Conservation (phyloP, 2,113 vertebrate genomes). For the Chaenocephalus aceratus region DNA sequence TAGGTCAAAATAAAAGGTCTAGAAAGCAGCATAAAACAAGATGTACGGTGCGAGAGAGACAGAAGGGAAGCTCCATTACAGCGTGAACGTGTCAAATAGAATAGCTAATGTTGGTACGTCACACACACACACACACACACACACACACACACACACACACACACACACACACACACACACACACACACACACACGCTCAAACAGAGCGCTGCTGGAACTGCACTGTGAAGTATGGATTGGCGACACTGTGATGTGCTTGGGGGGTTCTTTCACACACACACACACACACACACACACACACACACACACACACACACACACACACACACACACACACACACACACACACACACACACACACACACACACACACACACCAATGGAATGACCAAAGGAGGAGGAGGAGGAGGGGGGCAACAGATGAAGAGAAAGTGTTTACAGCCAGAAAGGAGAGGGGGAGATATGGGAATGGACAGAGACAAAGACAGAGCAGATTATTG, state of each 20-base stretch:
- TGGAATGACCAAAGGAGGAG: conserved; percentile 17
- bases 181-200: neutral
- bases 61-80: conserved; percentile 20
- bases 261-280: too few species aligned
- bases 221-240: conserved; percentile 59
- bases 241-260: conserved; percentile 51
- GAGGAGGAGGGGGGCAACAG: neutral
- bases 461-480: too few species aligned
- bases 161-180: conserved; percentile 1
- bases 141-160: conserved; percentile 9
- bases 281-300: neutral
- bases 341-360: neutral
- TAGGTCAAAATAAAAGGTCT: neutral
- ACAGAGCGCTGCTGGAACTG: conserved; percentile 20
- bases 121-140: neutral
- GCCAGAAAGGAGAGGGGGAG: neutral
- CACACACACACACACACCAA: conserved; percentile 8
- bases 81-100: conserved; percentile 51
- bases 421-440: conserved; percentile 5
- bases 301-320: conserved; percentile 15
- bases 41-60: neutral
- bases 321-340: neutral
- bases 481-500: too few species aligned
- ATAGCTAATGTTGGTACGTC: conserved; percentile 32
- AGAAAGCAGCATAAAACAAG: neutral